Evolutionary conservation across 2,113 vertebrate species (phyloP).

Genomic region (Atrichornis clamosus): DNA sequence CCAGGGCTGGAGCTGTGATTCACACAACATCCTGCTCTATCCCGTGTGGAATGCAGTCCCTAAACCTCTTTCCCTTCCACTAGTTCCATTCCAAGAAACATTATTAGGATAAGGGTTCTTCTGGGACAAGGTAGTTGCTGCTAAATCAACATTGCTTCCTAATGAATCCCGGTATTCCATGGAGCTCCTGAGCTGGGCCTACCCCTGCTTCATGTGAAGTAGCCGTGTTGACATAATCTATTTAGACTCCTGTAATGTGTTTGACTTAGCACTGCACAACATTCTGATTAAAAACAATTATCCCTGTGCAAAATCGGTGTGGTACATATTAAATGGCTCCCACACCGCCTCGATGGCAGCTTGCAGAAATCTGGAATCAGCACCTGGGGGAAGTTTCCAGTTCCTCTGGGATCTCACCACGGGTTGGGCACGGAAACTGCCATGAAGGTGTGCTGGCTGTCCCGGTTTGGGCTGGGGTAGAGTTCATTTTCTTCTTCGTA

Average conservation of each 20-base stretch:
- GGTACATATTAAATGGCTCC: neutral
- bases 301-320: neutral
- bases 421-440: neutral
- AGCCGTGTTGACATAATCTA: constrained; percentile 37
- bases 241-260: constrained; percentile 56
- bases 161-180: rapidly evolving
- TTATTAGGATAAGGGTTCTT: neutral
- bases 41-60: rapidly evolving
- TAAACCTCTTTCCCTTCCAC: neutral
- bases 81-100: neutral
- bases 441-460: rapidly evolving
- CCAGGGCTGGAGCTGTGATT: neutral
- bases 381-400: rapidly evolving
- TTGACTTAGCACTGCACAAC: constrained; percentile 50
- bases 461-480: neutral
- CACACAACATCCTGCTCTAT: neutral
- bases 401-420: rapidly evolving
- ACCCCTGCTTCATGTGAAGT: neutral
- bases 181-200: neutral
- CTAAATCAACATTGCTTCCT: neutral
- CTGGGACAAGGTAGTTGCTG: neutral
- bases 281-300: constrained; percentile 61
- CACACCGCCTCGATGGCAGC: neutral
- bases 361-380: rapidly evolving
- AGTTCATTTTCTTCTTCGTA: neutral